Percentiles rank a stretch among this genome's conserved stretches.
These are phyloP conservation scores for Notolabrus celidotus DNA, from an alignment of 2,797 vertebrate genomes.

Conservation along the genomic window DNA sequence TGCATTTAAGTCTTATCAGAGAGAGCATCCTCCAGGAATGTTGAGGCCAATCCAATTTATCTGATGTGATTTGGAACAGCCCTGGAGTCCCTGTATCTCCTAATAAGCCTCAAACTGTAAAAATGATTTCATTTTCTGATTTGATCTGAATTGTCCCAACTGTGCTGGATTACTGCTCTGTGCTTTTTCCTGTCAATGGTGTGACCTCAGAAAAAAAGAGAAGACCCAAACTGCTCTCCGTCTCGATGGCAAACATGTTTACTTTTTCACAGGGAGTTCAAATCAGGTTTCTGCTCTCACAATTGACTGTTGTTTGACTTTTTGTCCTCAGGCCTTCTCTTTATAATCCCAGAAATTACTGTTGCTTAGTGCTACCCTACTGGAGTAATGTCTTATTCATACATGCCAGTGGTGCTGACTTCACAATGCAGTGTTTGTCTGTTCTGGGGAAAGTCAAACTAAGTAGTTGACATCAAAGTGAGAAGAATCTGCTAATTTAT, in stretches of 20 bases:
- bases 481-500: slow-evolving; percentile 45
- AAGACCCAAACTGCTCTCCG: background rate
- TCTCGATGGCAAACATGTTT: background rate
- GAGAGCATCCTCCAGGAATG: slow-evolving; percentile 1
- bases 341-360: slow-evolving; percentile 19
- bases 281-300: slow-evolving; percentile 21
- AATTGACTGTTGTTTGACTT: slow-evolving; percentile 14
- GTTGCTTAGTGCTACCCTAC: slow-evolving; percentile 18
- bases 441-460: background rate
- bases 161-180: background rate
- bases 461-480: slow-evolving; percentile 44
- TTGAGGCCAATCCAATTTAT: slow-evolving; percentile 41
- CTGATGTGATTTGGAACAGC: slow-evolving; percentile 32
- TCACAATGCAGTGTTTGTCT: slow-evolving; percentile 39
- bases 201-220: background rate
- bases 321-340: slow-evolving; percentile 15
- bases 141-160: slow-evolving; percentile 43
- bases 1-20: background rate
- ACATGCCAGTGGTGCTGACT: slow-evolving; percentile 32
- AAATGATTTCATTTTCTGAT: slow-evolving; percentile 66
- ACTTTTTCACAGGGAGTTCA: slow-evolving; percentile 14
- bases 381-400: slow-evolving; percentile 45
- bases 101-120: slow-evolving; percentile 52
- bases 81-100: slow-evolving; percentile 30
- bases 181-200: background rate